phyloP scores from a whole-genome alignment of 2,797 vertebrate species.

The Eulemur coronatus region DNA sequence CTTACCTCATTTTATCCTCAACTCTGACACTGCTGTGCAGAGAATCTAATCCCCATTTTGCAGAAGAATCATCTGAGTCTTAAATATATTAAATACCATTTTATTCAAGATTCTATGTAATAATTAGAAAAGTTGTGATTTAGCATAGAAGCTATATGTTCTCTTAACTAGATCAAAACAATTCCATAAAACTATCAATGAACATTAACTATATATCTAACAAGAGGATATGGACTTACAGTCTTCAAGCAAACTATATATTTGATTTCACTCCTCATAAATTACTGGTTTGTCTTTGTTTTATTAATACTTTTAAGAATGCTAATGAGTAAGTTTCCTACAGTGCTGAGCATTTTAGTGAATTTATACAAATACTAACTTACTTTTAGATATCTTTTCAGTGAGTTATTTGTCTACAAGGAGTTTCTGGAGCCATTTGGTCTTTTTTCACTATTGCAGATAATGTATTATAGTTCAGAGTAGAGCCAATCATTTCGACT shows the following conservation, averaged over 20 bases:
- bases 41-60: neutral
- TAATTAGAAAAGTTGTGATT: neutral
- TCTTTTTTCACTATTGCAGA: neutral
- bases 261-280: neutral
- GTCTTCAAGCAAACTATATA: neutral
- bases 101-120: neutral
- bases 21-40: neutral
- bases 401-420: neutral
- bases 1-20: neutral
- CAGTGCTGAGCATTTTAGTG: neutral
- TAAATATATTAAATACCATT: neutral
- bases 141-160: neutral
- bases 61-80: neutral
- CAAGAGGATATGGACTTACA: rapidly evolving
- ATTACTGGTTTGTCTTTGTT: neutral
- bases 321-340: neutral
- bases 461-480: too few species aligned
- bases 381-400: neutral
- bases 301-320: neutral
- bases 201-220: neutral
- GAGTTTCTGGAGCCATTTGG: neutral
- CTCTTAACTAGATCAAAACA: neutral
- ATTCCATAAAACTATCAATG: neutral
- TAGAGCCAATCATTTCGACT: too few species aligned
- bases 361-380: neutral